Evolutionary conservation across 2,113 vertebrate genomes (phyloP).

Genomic region (Hemibates koningsi): DNA sequence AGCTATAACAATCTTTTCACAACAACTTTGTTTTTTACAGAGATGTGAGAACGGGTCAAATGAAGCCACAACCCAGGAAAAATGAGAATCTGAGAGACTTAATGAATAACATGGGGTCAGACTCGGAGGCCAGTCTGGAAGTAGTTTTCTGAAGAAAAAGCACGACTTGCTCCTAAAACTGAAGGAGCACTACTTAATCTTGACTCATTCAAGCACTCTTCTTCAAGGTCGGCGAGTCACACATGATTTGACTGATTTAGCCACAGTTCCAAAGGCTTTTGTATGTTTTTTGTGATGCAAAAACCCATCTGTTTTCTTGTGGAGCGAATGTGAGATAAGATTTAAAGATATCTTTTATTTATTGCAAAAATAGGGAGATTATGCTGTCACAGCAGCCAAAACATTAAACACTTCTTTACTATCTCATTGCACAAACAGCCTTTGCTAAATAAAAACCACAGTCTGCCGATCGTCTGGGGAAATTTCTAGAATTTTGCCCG

Average conservation of each 20-base stretch:
- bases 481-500: not conserved
- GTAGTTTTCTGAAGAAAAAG: not conserved
- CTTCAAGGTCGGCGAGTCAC: not conserved
- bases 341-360: not conserved
- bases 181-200: not conserved
- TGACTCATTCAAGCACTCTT: not conserved
- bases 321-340: not conserved
- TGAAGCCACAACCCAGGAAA: not conserved
- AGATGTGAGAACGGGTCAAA: not conserved
- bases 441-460: not conserved
- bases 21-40: not conserved
- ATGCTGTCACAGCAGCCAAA: not conserved
- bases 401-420: not conserved
- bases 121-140: not conserved
- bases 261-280: not conserved
- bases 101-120: not conserved
- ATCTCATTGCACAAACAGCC: not conserved
- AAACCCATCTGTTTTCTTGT: not conserved
- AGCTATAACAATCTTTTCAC: not conserved
- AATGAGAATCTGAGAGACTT: not conserved
- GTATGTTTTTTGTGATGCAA: not conserved
- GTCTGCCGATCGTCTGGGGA: not conserved
- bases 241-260: not conserved
- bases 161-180: not conserved
- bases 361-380: not conserved